Evolutionary conservation across 2,113 vertebrate species (phyloP).

Genomic region (Notarius lentiginosus): DNA sequence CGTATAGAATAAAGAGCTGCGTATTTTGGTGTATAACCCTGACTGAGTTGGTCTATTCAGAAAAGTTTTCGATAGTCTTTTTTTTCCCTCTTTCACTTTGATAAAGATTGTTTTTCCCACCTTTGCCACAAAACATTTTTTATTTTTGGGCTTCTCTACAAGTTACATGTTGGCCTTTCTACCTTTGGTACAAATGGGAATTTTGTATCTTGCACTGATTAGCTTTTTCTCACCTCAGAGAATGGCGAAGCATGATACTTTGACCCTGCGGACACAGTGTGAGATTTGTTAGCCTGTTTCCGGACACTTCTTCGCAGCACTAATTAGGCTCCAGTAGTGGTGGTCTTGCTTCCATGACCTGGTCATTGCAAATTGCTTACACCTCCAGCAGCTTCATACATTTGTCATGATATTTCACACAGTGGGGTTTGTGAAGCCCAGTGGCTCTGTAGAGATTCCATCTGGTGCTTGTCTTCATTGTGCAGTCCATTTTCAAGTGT

Average conservation of each 20-base stretch:
- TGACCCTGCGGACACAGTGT: neutral
- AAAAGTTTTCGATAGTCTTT: neutral
- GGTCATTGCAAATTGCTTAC: neutral
- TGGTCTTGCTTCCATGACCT: neutral
- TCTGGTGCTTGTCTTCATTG: neutral
- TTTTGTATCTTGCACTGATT: neutral
- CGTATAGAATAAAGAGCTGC: neutral
- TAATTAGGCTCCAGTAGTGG: neutral
- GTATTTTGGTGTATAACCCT: neutral
- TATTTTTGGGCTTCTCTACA: neutral
- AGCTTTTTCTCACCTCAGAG: neutral
- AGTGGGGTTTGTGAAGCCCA: neutral
- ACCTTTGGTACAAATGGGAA: neutral
- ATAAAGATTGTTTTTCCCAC: neutral
- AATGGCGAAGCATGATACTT: neutral
- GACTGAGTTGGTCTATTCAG: neutral
- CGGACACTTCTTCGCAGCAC: too few species aligned
- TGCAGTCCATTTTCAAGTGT: neutral
- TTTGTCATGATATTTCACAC: neutral
- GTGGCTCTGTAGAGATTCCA: neutral
- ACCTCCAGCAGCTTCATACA: neutral
- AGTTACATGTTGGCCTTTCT: neutral
- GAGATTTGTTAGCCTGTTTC: neutral
- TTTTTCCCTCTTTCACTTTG: neutral
- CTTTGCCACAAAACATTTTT: neutral